Base-by-base conservation (phyloP, 2,797 vertebrate genomes). In the Sebastes matsubarae region DNA sequence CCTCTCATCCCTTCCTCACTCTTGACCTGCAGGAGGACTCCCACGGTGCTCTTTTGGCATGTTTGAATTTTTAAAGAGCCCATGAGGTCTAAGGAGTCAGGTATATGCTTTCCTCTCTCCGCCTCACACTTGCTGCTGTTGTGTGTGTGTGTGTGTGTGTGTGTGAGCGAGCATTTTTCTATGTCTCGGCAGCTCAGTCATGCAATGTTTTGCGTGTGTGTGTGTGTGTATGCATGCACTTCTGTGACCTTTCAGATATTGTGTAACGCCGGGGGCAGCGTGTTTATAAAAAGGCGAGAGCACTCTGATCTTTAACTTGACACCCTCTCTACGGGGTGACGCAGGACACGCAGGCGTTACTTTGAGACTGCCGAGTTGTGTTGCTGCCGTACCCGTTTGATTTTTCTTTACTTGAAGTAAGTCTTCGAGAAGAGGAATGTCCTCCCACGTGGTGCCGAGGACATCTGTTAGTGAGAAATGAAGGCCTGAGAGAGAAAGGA, bases 261-360 rank as follows among this genome's bases (percentile, higher is more conserved):
- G 78, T 75, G 70, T 88, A 78, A 87, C 32, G 34, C 75, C 57
- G 72, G 61, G 74, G 85, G 75, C 83, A 64, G 72, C 32, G 72
- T 81, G 91, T 87, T 69, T 90, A 88, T 88, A 88, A 91, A 89
- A 87, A 90, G 87, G 80, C 77, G 85, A 90, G 89, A 76, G 83
- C 83, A 83, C 84, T 85, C 67, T 91, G 94, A 92, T 91, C 92
- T 94, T 93, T 92, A 94, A 94, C 89, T 83, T 80, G 89, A 94
- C 85, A 94, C 94, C 89, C 29, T 79, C 80, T 84, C 79, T 61
- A 25, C 64, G 25, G 85, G 76, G 83, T 72, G 79, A 75, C 72
- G 66, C 59, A 55, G 78, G 59, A 68, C 76, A 76, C 80, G 38
- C 69, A 46, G 14, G 54, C 42, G 14, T 65, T 55, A 71, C 75